Base-by-base conservation (phyloP, 2,797 vertebrate genomes). In the Dromococcyx pavoninus region DNA sequence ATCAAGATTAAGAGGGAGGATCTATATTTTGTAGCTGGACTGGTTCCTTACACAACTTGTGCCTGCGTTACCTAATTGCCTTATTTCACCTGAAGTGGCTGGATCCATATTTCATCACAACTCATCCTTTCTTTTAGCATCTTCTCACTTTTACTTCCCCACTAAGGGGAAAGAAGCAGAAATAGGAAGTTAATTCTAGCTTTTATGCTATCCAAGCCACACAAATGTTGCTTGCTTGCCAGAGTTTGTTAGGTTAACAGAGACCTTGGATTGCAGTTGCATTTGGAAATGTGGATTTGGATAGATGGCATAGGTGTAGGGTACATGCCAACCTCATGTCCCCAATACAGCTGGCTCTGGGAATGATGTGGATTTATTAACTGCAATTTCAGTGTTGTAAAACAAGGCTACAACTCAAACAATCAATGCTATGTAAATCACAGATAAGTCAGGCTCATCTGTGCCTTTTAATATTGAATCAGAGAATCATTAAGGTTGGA, bases 1-100 rank as follows among this genome's bases (percentile, higher is more conserved):
- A 96, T 89, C 94, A 90, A 94, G 96, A 96, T 96, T 24, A 88
- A 83, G 91, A 88, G 88, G 95, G 96, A 94, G 93, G 95, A 69
- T 35, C 76, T 54, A 1, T 16, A 13, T 58, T 86, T 83, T 88
- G 69, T 33, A 43, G 62, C 43, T 17, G 50, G n/a, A 58, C 69
- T n/a, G 43, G 93, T 91, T 95, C 56, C 86, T 96, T 94, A 86
- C 93, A 48, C 82, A 95, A 92, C 44, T 44, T 30, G 22, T 28
- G 12, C 77, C 22, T 19, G 54, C 30, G 17, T 93, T 94, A 58
- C 73, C 27, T 22, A 71, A 86, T 9, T 43, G 72, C 32, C 17
- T 43, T 8, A 15, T 61, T 86, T 86, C 70, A 86, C 72, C 50
- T 37, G 24, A 5, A 11, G 37, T 12, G n/a, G 23, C 33, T 83